phyloP scores from a whole-genome alignment of 1,140 invertebrate species.

The Zaprionus gabonicus region DNA sequence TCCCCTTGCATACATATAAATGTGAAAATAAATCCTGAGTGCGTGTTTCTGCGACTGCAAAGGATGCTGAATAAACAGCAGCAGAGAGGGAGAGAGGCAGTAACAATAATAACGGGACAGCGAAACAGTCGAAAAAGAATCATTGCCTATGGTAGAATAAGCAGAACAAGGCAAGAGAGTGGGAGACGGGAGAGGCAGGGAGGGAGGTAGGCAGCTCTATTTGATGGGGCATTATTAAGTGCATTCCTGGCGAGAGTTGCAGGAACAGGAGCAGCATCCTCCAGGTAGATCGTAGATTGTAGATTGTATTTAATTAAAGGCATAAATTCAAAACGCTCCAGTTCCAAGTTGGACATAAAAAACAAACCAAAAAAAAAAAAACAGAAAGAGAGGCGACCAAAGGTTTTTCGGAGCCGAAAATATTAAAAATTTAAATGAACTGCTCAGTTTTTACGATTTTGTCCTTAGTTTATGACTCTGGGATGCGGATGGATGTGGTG shows the following conservation, averaged over 20 bases:
- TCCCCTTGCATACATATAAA: constrained; percentile 66
- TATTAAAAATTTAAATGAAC: constrained; percentile 83
- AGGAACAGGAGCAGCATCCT: neutral
- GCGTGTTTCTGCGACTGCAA: constrained; percentile 57
- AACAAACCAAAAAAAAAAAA: constrained; percentile 40
- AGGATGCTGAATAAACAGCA: constrained; percentile 54
- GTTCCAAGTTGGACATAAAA: constrained; percentile 27
- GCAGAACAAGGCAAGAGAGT: constrained; percentile 35
- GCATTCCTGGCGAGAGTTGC: constrained; percentile 33
- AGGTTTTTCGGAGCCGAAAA: constrained; percentile 61
- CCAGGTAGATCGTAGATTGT: constrained; percentile 24
- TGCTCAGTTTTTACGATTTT: constrained; percentile 82
- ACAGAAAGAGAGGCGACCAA: constrained; percentile 46
- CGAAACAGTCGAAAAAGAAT: constrained; percentile 30
- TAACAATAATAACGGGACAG: constrained; percentile 18
- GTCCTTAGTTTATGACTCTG: constrained; percentile 76
- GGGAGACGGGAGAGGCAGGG: no score
- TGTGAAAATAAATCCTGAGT: constrained; percentile 82
- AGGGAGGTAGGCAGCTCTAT: constrained; percentile 49
- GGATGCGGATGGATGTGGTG: constrained; percentile 31
- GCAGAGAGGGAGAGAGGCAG: constrained; percentile 4
- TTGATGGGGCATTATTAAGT: constrained; percentile 75
- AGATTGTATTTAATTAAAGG: constrained; percentile 82
- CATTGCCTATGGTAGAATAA: constrained; percentile 33
- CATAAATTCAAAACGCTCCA: constrained; percentile 74